Evolutionary conservation across 2,797 vertebrate species (phyloP), one percentile per base, ranked within the genome.

Genomic region (Cynopterus sphinx): DNA sequence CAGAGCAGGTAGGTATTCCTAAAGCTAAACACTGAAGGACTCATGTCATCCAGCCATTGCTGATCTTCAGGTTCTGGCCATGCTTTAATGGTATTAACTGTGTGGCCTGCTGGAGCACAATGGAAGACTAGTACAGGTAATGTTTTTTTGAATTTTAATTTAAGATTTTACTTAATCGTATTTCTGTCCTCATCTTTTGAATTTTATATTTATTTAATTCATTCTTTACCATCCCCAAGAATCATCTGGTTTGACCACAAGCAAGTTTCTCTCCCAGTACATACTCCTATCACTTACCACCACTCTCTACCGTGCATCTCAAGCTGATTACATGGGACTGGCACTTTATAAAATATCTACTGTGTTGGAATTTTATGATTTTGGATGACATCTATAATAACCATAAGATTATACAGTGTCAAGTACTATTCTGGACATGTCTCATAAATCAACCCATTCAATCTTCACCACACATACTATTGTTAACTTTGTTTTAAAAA

Each of bases 81-180:
- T n/a, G 5, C 2, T 81, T 10, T 21, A 0, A 5, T 36, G 9
- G 3, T 10, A 11, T 43, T 36, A 21, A 1, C 39, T 53, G 0
- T 6, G 5, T 63, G 63, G 15, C 4, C 4, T 28, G 5, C 19
- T 17, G 17, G 49, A 74, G 24, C 11, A 16, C 26, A 74, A 0
- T 6, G 43, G 17, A 39, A 78, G 6, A 5, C 15, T 59, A 9
- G 4, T 39, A 9, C 19, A 9, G 28, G 15, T 51, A 46, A 9
- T 6, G 1, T 63, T 78, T 41, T 89, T 93, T n/a, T 11, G 9
- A 90, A 71, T 1, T 24, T 77, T 31, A 91, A 19, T 53, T 16
- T 89, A 31, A 41, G 26, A 81, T 77, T n/a, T 91, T 39, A 79
- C 15, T 46, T 68, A 7, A 49, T 33, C 12, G 31, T 17, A 75